Base-by-base conservation (phyloP, 1,140 invertebrate genomes). In the Chironomus striatipennis region DNA sequence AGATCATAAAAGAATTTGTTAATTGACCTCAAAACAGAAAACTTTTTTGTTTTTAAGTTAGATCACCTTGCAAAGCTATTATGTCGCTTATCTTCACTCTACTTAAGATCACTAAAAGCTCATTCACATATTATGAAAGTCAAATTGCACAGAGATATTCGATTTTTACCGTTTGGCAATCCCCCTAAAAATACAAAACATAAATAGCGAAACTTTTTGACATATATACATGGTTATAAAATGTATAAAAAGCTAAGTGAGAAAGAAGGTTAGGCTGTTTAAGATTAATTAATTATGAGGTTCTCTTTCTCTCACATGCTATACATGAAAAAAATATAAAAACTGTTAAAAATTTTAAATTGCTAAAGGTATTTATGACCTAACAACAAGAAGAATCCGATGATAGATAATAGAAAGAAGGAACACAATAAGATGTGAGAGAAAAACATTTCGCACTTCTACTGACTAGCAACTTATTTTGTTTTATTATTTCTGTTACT, bases 101-200 rank as follows among this genome's bases (percentile, higher is more conserved):
- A 57, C n/a, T 57, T 4, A 12, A 57, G 5, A n/a, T 57, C 47
- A 4, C 1, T n/a, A 57, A n/a, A 34, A 34, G 12, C 47, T 57
- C 47, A 57, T 5, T 10, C n/a, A n/a, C n/a, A n/a, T n/a, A n/a
- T n/a, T n/a, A n/a, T n/a, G n/a, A 47, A 57, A 12, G 47, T n/a
- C 47, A 15, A n/a, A 15, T 15, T 57, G 12, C 47, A n/a, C 8
- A 57, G 47, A 57, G 8, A 34, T 34, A n/a, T 34, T 34, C 24
- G 24, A 34, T 34, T 57, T 57, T 57, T 57, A 57, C 47, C 47
- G 47, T 57, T 57, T 57, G 47, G 47, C 47, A 57, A 57, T n/a
- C 47, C 47, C 12, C 47, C 47, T 4, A 57, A 57, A 15, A 15
- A n/a, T 12, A 57, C 15, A 34, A 1, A 34, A 5, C 24, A n/a